These are phyloP conservation scores for Halcyon smyrnensis DNA, from an alignment of 2,797 vertebrate species.

Conservation along the genomic window DNA sequence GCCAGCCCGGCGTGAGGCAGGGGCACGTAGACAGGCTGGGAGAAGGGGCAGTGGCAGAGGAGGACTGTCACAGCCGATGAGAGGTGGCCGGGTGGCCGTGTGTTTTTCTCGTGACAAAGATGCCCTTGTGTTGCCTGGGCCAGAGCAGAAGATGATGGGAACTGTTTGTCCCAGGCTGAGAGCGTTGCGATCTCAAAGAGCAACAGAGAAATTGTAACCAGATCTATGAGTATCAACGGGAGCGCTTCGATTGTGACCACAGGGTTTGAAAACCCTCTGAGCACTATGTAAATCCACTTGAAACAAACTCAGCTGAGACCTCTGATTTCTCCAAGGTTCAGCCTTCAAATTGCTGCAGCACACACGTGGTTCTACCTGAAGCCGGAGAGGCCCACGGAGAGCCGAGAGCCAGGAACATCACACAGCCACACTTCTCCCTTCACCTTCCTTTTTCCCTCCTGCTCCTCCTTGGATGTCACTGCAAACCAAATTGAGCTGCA, in stretches of 20 bases:
- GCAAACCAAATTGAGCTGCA: background rate
- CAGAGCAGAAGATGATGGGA: background rate
- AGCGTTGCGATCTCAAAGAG: background rate
- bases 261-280: background rate
- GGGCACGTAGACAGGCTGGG: background rate
- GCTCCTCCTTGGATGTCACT: background rate
- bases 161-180: background rate
- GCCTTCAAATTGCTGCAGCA: background rate
- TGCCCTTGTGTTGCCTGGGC: background rate
- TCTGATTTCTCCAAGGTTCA: background rate
- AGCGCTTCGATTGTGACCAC: rapidly evolving
- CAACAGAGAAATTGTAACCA: background rate
- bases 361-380: background rate
- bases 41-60: background rate
- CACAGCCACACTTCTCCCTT: background rate
- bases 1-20: rapidly evolving
- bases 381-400: too few species aligned
- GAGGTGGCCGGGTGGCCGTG: background rate
- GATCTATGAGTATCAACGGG: background rate
- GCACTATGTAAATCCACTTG: background rate
- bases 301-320: background rate
- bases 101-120: background rate
- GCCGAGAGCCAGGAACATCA: background rate
- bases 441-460: background rate
- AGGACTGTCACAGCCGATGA: background rate